Conservation (phyloP, 2,113 vertebrate genomes). For the Mustela nigripes region DNA sequence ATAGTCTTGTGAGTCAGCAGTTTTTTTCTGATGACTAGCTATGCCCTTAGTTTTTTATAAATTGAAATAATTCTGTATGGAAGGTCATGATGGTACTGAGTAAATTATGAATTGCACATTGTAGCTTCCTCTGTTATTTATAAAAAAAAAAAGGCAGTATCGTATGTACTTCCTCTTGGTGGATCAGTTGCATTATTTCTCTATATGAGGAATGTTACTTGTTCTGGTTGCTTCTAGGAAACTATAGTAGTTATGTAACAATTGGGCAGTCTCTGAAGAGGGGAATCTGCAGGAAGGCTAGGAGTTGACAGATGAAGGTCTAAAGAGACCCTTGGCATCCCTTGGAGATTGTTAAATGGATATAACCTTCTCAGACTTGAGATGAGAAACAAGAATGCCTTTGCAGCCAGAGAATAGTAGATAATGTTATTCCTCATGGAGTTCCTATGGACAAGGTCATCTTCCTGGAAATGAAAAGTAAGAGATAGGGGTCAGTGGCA, state of each 20-base stretch:
- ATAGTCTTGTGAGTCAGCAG: background rate
- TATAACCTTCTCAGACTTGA: background rate
- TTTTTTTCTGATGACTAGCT: background rate
- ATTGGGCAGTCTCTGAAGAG: background rate
- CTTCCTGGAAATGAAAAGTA: slow-evolving; percentile 1
- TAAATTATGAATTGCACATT: background rate
- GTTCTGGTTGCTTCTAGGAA: background rate
- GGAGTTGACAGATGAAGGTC: background rate
- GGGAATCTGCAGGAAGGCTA: background rate
- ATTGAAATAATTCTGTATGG: background rate
- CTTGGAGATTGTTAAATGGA: background rate
- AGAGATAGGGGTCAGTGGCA: background rate
- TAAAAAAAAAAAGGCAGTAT: background rate
- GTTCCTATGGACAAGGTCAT: background rate
- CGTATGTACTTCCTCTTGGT: background rate
- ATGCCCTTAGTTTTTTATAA: background rate
- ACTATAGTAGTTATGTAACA: background rate
- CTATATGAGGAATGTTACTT: background rate
- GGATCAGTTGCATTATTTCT: slow-evolving; percentile 12
- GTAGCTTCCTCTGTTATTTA: background rate
- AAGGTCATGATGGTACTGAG: background rate
- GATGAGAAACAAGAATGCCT: background rate
- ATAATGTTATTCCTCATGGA: background rate
- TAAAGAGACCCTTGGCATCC: background rate
- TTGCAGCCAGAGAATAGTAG: background rate